Evolutionary conservation across 2,797 vertebrate genomes (phyloP), one percentile per base, ranked within the genome.

Genomic region (Astyanax mexicanus): DNA sequence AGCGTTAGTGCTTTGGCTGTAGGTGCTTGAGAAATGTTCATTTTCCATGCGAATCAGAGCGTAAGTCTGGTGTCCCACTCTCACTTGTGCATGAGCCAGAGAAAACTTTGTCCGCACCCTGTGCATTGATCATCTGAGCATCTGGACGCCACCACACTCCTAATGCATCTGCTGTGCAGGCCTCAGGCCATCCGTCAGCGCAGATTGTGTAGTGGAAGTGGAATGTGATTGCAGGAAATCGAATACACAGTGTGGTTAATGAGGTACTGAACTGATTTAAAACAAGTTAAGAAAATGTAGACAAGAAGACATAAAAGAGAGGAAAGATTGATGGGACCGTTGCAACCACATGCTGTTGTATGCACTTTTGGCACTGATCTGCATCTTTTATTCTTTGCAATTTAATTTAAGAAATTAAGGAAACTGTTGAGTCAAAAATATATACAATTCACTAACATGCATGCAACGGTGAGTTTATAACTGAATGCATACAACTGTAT

Each of bases 151-250:
- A 54, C 67, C 66, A 23, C 4, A 2, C 7, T 57, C 12, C 25
- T 19, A 17, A 47, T 45, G 23, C 32, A 69, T 70, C 44, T 25
- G 7, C 40, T 52, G 52, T n/a, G 38, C 57, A 72, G 44, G 72
- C 11, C n/a, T 19, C 27, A 13, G 12, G 19, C 19, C 52, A 55
- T 69, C 70, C 64, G 6, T 74, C 65, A 45, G 57, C 71, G 25
- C 35, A 55, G 38, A 77, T 65, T 51, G 40, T 72, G 45, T 57
- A 73, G 76, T 32, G 57, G 54, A 54, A 42, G 47, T 57, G 57
- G 69, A 76, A 74, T 54, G 74, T 45, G 3, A 62, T 75, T 23
- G 44, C 47, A 57, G 82, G 38, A 62, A 74, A 71, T 77, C 21
- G 35, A 64, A 55, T 58, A 51, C 10, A 25, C 35, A 55, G 35